These are phyloP conservation scores for Athene noctua DNA, from an alignment of 2,113 vertebrate species.

Conservation along the genomic window DNA sequence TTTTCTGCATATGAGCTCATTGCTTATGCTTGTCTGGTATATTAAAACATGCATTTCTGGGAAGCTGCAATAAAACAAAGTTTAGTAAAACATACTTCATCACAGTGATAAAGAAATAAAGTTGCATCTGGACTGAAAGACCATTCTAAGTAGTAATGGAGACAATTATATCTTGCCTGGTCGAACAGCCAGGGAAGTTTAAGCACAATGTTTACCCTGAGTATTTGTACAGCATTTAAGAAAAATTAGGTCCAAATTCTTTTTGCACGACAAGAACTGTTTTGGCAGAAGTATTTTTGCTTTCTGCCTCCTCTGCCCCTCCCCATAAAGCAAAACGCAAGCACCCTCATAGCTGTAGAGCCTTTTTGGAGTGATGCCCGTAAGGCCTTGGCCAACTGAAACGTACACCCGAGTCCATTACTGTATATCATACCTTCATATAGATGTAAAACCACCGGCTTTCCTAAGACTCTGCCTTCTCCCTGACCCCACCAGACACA, in stretches of 20 bases:
- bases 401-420: not conserved
- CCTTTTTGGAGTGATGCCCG: not conserved
- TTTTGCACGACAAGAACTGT: not conserved
- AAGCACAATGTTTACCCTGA: not conserved
- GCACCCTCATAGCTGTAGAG: not conserved
- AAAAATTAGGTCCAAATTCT: not conserved
- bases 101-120: constrained; percentile 23
- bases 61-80: constrained; percentile 36
- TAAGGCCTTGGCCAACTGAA: not conserved
- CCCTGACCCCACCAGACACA: not conserved
- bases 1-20: constrained; percentile 30
- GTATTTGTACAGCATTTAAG: not conserved
- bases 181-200: not conserved
- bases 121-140: not conserved
- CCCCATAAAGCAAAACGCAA: not conserved
- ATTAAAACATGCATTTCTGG: constrained; percentile 47
- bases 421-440: not conserved
- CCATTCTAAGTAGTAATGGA: not conserved
- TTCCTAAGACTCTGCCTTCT: not conserved
- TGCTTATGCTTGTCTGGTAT: constrained; percentile 42
- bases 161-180: not conserved
- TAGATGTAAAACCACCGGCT: not conserved
- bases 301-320: not conserved
- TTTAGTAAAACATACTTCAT: constrained; percentile 45
- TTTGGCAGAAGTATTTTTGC: not conserved